Conservation (phyloP, 2,888 invertebrate genomes). For the Tigriopus californicus region DNA sequence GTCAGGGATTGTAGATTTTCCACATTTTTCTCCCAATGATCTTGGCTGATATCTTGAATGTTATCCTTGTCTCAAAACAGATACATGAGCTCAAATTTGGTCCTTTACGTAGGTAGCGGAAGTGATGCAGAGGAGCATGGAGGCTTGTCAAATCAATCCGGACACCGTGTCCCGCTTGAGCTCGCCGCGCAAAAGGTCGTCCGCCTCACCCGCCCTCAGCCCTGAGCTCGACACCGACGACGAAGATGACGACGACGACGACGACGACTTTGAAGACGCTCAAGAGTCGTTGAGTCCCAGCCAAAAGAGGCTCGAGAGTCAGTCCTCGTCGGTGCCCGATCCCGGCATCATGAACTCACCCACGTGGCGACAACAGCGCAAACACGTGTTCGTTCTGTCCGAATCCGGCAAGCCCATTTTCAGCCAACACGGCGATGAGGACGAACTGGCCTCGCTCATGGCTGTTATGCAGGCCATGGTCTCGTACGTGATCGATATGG, state of each 20-base stretch:
- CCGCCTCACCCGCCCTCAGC: no score
- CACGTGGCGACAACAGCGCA: slow-evolving; percentile 57
- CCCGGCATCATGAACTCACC: slow-evolving; percentile 21
- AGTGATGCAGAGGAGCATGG: no score
- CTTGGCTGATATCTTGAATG: no score
- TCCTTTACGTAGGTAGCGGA: no score
- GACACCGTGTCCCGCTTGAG: no score
- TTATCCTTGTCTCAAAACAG: no score
- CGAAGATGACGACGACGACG: neutral
- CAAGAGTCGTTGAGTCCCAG: slow-evolving; percentile 3
- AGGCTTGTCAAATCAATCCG: no score
- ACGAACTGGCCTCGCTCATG: slow-evolving; percentile 77
- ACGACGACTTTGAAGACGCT: slow-evolving; percentile 24
- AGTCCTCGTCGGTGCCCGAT: neutral
- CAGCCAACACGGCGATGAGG: slow-evolving; percentile 77
- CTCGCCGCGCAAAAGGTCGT: no score
- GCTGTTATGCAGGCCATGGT: slow-evolving; percentile 70
- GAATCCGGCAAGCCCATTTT: slow-evolving; percentile 94
- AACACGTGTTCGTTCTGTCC: slow-evolving; percentile 84
- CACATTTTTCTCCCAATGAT: no score
- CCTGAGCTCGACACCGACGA: no score
- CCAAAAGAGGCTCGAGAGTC: slow-evolving; percentile 10
- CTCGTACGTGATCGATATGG: slow-evolving; percentile 62
- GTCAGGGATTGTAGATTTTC: no score
- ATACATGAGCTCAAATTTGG: no score